phyloP scores from a whole-genome alignment of 1,140 invertebrate genomes.

The Contarinia nasturtii region DNA sequence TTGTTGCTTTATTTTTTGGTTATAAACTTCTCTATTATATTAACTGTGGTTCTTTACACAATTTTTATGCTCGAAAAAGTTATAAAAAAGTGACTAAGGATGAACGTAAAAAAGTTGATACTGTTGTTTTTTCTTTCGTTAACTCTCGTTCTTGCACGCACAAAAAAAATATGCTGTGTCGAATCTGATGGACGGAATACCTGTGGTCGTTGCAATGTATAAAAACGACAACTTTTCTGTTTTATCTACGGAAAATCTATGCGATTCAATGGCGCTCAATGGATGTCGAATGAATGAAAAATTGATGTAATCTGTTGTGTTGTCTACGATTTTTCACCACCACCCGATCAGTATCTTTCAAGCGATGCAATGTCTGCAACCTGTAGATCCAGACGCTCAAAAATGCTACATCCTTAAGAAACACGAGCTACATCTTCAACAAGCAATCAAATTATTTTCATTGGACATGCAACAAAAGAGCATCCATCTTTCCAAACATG shows the following conservation, averaged over 20 bases:
- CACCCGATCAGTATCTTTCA: conserved; percentile 16
- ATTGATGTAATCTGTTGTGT: neutral
- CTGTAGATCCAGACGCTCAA: conserved; percentile 30
- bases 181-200: too few species aligned
- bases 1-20: too few species aligned
- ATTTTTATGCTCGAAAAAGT: too few species aligned
- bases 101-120: too few species aligned
- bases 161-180: too few species aligned
- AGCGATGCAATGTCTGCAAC: conserved; percentile 24
- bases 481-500: conserved; percentile 25
- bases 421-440: conserved; percentile 13
- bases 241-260: neutral
- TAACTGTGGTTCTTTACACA: too few species aligned
- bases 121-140: too few species aligned
- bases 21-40: too few species aligned
- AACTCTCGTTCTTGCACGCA: too few species aligned
- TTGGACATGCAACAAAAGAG: conserved; percentile 24
- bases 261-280: neutral
- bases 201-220: too few species aligned
- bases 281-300: neutral
- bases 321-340: neutral
- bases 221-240: neutral
- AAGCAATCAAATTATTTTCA: conserved; percentile 15
- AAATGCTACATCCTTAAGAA: conserved; percentile 16
- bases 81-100: too few species aligned